Conservation (phyloP, 2,888 invertebrate species). For the Volucella inanis region DNA sequence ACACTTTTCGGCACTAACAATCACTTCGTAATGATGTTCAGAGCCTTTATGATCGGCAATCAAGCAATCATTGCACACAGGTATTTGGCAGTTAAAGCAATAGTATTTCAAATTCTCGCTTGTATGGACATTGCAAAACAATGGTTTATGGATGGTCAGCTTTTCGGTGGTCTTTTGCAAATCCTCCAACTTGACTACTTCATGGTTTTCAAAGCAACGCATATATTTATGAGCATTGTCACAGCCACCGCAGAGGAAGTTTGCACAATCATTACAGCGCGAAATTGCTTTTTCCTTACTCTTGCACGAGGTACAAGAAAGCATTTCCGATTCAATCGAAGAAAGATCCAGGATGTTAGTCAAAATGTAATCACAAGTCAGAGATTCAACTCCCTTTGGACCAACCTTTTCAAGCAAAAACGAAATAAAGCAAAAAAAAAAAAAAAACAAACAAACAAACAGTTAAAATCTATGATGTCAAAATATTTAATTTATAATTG, state of each 20-base stretch:
- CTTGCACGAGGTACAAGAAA: slow-evolving; percentile 96
- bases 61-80: slow-evolving; percentile 94
- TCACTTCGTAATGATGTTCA: slow-evolving; percentile 92
- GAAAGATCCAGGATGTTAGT: slow-evolving; percentile 93
- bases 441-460: neutral
- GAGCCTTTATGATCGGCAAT: slow-evolving; percentile 92
- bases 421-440: neutral
- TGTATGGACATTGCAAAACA: slow-evolving; percentile 92
- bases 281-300: slow-evolving; percentile 97
- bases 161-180: slow-evolving; percentile 89
- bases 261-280: slow-evolving; percentile 96
- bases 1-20: slow-evolving; percentile 90
- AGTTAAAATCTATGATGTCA: no score
- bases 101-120: slow-evolving; percentile 94
- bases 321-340: slow-evolving; percentile 87
- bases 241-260: slow-evolving; percentile 96
- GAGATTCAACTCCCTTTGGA: slow-evolving; percentile 89
- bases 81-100: slow-evolving; percentile 93
- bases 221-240: slow-evolving; percentile 98
- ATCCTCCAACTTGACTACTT: slow-evolving; percentile 94
- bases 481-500: slow-evolving; percentile 46
- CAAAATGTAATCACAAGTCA: slow-evolving; percentile 93
- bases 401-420: slow-evolving; percentile 84
- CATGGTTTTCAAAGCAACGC: slow-evolving; percentile 98
- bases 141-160: slow-evolving; percentile 93